These are phyloP conservation scores for Drosophila albomicans DNA, from an alignment of 1,140 invertebrate species.

Conservation along the genomic window DNA sequence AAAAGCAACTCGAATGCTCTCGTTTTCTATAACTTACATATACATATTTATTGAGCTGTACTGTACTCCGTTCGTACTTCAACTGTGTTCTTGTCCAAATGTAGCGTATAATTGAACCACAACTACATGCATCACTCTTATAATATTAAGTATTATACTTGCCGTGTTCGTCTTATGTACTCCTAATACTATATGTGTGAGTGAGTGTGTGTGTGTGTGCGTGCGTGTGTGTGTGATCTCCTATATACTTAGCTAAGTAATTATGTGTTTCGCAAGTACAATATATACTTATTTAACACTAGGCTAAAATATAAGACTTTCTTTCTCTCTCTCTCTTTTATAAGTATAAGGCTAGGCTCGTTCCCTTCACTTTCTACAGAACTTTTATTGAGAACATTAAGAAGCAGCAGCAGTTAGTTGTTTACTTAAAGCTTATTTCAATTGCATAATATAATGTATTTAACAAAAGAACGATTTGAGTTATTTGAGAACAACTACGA, in stretches of 20 bases:
- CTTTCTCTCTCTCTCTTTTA: conserved; percentile 4
- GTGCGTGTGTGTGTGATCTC: conserved; percentile 12
- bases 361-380: conserved; percentile 6
- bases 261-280: conserved; percentile 50
- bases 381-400: background rate
- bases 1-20: conserved; percentile 11
- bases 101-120: conserved; percentile 37
- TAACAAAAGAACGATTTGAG: conserved; percentile 31
- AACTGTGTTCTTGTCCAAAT: conserved; percentile 10
- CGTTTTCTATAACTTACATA: background rate
- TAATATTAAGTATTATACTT: conserved; percentile 20
- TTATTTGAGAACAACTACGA: conserved; percentile 39
- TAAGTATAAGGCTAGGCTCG: conserved; percentile 30
- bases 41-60: conserved; percentile 8
- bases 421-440: conserved; percentile 31
- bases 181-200: conserved; percentile 38
- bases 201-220: conserved; percentile 12
- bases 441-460: conserved; percentile 25
- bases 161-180: conserved; percentile 23
- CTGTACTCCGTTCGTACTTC: background rate
- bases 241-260: conserved; percentile 20
- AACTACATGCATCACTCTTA: conserved; percentile 36
- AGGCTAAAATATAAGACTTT: conserved; percentile 44
- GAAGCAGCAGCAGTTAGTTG: conserved; percentile 35
- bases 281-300: conserved; percentile 32